Evolutionary conservation across 1,140 invertebrate genomes (phyloP).

Genomic region (Hydropsyche tenuis): DNA sequence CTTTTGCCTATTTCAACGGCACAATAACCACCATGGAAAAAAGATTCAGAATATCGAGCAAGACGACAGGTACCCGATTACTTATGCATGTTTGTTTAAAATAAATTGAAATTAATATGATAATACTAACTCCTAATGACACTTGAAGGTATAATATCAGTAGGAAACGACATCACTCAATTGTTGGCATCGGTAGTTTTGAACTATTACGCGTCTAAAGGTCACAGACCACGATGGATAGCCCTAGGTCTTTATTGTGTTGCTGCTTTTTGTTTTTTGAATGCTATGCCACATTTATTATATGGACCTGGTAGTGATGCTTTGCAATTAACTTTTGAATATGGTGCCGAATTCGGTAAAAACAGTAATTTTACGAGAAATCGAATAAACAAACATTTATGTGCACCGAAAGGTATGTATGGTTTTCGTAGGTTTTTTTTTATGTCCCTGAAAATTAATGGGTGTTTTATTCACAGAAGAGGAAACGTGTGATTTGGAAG

Average conservation of each 20-base stretch:
- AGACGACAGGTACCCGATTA: constrained; percentile 68
- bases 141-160: constrained; percentile 69
- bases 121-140: background rate
- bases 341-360: constrained; percentile 54
- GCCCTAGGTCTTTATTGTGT: constrained; percentile 74
- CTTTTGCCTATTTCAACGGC: constrained; percentile 78
- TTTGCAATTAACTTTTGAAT: constrained; percentile 69
- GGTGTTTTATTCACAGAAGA: constrained; percentile 31
- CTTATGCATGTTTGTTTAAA: background rate
- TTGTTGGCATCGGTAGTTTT: constrained; percentile 67
- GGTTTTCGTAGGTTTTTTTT: background rate
- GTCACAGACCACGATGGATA: constrained; percentile 76
- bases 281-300: constrained; percentile 74
- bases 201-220: constrained; percentile 71
- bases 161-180: constrained; percentile 72
- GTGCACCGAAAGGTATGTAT: constrained; percentile 45
- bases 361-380: constrained; percentile 32
- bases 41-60: constrained; percentile 79
- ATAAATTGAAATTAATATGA: background rate
- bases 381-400: constrained; percentile 54
- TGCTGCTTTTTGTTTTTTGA: constrained; percentile 72
- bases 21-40: constrained; percentile 83
- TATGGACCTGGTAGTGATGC: constrained; percentile 76
- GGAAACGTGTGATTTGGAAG: constrained; percentile 62
- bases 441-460: too few species aligned